These are phyloP conservation scores for Carlito syrichta DNA, from an alignment of 2,113 vertebrate genomes.

Conservation along the genomic window DNA sequence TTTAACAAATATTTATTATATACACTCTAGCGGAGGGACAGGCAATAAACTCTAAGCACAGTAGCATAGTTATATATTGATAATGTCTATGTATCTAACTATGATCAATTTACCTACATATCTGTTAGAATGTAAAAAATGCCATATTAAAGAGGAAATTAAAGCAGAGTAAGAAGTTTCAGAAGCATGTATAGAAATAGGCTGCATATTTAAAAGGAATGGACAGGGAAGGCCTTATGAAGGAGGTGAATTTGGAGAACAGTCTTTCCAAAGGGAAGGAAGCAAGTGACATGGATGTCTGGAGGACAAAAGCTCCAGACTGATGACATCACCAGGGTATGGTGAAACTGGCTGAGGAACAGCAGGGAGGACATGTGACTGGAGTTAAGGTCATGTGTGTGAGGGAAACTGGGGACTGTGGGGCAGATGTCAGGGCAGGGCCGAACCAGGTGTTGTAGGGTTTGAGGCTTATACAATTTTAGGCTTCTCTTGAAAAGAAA, in stretches of 20 bases:
- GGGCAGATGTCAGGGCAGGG: background rate
- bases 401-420: accelerated
- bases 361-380: background rate
- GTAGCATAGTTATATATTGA: background rate
- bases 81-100: background rate
- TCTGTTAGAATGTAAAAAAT: background rate
- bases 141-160: background rate
- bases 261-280: background rate
- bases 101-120: background rate
- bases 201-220: background rate
- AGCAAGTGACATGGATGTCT: background rate
- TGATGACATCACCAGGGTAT: background rate
- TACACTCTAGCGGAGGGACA: background rate
- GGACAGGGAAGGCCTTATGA: background rate
- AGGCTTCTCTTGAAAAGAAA: background rate
- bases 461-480: background rate
- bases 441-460: background rate
- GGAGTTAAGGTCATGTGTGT: background rate
- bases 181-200: background rate
- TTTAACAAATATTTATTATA: background rate
- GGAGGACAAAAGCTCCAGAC: background rate
- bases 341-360: background rate
- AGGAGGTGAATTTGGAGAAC: background rate
- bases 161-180: background rate
- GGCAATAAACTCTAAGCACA: background rate